Base-by-base conservation (phyloP, 2,888 invertebrate genomes). In the Hermodice carunculata region DNA sequence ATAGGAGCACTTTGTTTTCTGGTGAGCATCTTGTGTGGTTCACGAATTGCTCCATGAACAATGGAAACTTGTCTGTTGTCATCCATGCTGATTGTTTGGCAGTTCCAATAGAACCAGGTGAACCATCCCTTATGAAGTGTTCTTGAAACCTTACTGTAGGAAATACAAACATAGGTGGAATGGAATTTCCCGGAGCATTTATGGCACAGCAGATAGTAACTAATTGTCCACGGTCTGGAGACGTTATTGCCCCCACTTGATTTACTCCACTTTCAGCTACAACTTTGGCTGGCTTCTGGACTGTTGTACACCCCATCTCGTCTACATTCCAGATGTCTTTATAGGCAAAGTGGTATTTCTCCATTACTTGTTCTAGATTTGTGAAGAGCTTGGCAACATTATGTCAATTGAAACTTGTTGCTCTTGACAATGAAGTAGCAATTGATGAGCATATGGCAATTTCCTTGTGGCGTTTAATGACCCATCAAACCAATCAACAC, bases 41-140 rank as follows among this genome's bases (percentile, higher is more conserved):
- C 14, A 26, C 49, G 22, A 59, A 49, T 24, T 59, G 49, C 8
- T 4, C 19, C n/a, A 59, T 51, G 37, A 49, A 46, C 17, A 17
- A 14, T 14, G 29, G 22, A 32, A 59, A 49, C 17, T 17, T 31
- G 19, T 8, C 22, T 3, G 49, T 6, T 22, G 46, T 59, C 59
- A 59, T 59, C 59, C 59, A 59, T 2, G 48, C 59, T 5, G 59
- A 59, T 19, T 29, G 59, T n/a, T 46, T 19, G 32, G 32, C 49
- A 8, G 34, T 26, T 19, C 59, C 59, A 22, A 28, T 26, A 19
- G 43, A 28, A n/a, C 57, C 24, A 14, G 22, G 28, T 57, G 44
- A 44, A 26, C 26, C 26, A 14, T 19, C 11, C 14, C 19, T 28
- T 19, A 28, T n/a, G 14, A 44, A 44, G 44, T 44, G n/a, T 11